These are phyloP conservation scores for Mesembrinibis cayennensis DNA, from an alignment of 2,113 vertebrate species.

Conservation along the genomic window DNA sequence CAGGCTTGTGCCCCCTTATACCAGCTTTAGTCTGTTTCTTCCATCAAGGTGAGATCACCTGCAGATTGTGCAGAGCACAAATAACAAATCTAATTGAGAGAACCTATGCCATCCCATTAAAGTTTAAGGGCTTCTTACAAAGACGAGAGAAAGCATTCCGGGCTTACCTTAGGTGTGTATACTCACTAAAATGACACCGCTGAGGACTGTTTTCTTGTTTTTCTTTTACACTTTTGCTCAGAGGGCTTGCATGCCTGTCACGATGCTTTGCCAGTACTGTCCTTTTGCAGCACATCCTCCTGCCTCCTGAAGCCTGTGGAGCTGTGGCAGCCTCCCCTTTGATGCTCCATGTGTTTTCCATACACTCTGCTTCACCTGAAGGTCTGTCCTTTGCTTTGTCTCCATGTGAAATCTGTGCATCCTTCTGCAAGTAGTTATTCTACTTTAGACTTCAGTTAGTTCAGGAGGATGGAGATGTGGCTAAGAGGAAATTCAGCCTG, in stretches of 20 bases:
- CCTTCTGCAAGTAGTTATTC: background rate
- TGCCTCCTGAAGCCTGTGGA: background rate
- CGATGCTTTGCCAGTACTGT: background rate
- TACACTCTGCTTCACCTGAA: background rate
- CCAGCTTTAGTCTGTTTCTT: background rate
- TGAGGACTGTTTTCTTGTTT: background rate
- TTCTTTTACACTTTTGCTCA: background rate
- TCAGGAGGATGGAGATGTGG: background rate
- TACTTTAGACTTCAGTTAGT: background rate
- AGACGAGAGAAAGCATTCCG: background rate
- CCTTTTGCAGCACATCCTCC: background rate
- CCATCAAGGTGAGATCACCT: background rate
- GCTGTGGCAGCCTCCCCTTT: background rate
- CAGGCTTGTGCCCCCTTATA: background rate
- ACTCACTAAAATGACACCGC: background rate
- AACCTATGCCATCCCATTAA: background rate
- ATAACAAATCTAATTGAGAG: background rate
- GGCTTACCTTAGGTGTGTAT: background rate
- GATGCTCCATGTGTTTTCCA: background rate
- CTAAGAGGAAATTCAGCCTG: background rate
- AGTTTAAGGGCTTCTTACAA: background rate
- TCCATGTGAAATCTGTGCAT: background rate
- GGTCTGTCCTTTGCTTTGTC: background rate
- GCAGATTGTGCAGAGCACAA: background rate
- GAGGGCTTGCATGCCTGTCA: accelerated